These are phyloP conservation scores for Dermochelys coriacea DNA, from an alignment of 2,797 vertebrate genomes.

Conservation along the genomic window DNA sequence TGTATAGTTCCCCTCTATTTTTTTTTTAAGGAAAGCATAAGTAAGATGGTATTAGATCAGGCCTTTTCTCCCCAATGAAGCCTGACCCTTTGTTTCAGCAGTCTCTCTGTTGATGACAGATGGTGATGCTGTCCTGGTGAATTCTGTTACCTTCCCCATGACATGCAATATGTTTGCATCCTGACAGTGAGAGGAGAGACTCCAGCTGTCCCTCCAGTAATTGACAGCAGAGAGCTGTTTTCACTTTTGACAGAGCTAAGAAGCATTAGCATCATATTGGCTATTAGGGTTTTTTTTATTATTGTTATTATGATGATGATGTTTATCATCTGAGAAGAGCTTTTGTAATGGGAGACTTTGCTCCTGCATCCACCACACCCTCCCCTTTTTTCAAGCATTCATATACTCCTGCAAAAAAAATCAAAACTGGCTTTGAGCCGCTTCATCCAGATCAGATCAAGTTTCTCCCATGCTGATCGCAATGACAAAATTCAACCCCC, in stretches of 20 bases:
- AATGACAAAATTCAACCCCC: constrained; percentile 35
- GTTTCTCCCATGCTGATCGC: not conserved
- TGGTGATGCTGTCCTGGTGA: constrained; percentile 89
- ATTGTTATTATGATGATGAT: constrained; percentile 51
- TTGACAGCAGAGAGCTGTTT: constrained; percentile 80
- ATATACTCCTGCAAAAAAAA: constrained; percentile 2
- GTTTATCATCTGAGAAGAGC: constrained; percentile 68
- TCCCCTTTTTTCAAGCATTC: constrained; percentile 20
- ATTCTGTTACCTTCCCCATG: constrained; percentile 92
- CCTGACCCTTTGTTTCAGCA: constrained; percentile 84
- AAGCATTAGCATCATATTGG: constrained; percentile 80
- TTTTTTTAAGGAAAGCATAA: not conserved
- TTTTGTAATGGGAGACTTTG: constrained; percentile 55
- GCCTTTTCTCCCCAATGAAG: constrained; percentile 70
- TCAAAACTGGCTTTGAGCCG: not conserved
- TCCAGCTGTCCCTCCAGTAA: constrained; percentile 88
- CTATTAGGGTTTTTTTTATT: constrained; percentile 34
- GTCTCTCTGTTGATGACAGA: constrained; percentile 88
- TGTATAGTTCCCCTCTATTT: no score
- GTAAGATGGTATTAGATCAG: constrained; percentile 53
- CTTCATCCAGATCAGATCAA: not conserved
- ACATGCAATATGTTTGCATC: constrained; percentile 91
- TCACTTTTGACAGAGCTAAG: constrained; percentile 79
- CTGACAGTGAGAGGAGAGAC: constrained; percentile 86
- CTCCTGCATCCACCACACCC: not conserved